Evolutionary conservation across 2,888 invertebrate species (phyloP), one percentile per base, ranked within the genome.

Genomic region (Tipula confusa): DNA sequence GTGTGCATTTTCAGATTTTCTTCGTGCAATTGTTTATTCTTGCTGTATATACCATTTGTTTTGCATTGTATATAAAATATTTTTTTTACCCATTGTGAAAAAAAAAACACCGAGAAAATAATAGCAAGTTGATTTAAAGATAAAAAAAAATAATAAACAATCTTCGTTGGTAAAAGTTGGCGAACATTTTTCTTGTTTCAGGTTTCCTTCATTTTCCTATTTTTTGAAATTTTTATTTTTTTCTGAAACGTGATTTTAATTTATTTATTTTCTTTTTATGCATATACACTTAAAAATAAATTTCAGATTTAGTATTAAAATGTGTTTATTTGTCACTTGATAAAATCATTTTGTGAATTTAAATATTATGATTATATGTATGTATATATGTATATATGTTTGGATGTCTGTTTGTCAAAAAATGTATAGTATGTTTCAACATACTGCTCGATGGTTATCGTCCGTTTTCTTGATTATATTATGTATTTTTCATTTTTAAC

Each of bases 201-300:
- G 48, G 18, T 48, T 18, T 4, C 18, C 24, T 2, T 24, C 64
- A 24, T 64, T 64, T 64, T 64, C 0, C 11, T 64, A 0, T 7
- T 24, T 24, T 64, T 64, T n/a, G n/a, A n/a, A n/a, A n/a, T n/a
- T n/a, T n/a, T n/a, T n/a, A n/a, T 18, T 24, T 64, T 64, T 64
- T 64, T 24, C 18, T 64, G 64, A 64, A 64, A 64, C 64, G 64
- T 64, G 64, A 64, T 64, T 64, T 64, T 64, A 64, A 64, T 64
- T 64, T 24, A 64, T 64, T 64, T 64, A 64, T 64, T 64, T 64
- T 24, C 18, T 24, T 64, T 64, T 64, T 64, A 64, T 64, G 24
- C 9, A 64, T 15, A 43, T 43, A 9, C 36, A 43, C 43, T 43
- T n/a, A 43, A 4, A 43, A n/a, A 43, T 43, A 43, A 43, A 43